These are phyloP conservation scores for Pollachius pollachius DNA, from an alignment of 2,113 vertebrate genomes.

Conservation along the genomic window DNA sequence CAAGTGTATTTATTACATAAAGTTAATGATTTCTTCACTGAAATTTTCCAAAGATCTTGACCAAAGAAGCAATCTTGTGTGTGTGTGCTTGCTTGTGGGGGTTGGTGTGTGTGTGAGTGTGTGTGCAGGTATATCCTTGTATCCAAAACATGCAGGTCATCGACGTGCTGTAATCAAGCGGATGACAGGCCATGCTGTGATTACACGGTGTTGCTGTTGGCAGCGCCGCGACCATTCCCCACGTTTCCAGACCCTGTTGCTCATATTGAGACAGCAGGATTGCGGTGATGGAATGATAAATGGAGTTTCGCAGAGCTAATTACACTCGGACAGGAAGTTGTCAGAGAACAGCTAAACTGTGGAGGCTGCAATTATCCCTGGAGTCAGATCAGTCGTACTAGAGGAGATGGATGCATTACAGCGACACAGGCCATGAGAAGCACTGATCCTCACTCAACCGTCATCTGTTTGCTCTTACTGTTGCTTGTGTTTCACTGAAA, in stretches of 20 bases:
- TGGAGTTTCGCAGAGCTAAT: slow-evolving; percentile 62
- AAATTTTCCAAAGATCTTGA: too few species aligned
- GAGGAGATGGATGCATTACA: slow-evolving; percentile 59
- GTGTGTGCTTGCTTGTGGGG: too few species aligned
- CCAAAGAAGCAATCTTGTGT: too few species aligned
- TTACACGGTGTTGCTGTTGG: slow-evolving; percentile 55
- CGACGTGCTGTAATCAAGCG: slow-evolving; percentile 53
- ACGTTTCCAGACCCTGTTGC: slow-evolving; percentile 45
- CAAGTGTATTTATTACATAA: too few species aligned
- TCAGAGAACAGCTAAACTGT: slow-evolving; percentile 60
- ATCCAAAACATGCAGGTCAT: slow-evolving; percentile 33
- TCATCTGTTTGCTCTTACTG: slow-evolving; percentile 25
- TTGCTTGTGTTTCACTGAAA: slow-evolving; percentile 4
- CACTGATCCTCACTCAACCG: slow-evolving; percentile 33
- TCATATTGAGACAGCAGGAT: slow-evolving; percentile 64
- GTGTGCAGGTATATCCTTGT: slow-evolving; percentile 12
- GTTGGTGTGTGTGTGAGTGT: too few species aligned
- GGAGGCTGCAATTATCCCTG: slow-evolving; percentile 66
- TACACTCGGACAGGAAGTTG: slow-evolving; percentile 70
- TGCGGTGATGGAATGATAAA: slow-evolving; percentile 71
- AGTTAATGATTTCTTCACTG: too few species aligned
- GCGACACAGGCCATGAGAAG: slow-evolving; percentile 50
- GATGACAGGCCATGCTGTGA: slow-evolving; percentile 42
- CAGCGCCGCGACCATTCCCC: slow-evolving; percentile 26
- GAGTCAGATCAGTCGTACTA: slow-evolving; percentile 62